Percentiles rank a stretch among this genome's conserved stretches.
Evolutionary conservation across 2,797 vertebrate species (phyloP).

Genomic region (Lates japonicus): DNA sequence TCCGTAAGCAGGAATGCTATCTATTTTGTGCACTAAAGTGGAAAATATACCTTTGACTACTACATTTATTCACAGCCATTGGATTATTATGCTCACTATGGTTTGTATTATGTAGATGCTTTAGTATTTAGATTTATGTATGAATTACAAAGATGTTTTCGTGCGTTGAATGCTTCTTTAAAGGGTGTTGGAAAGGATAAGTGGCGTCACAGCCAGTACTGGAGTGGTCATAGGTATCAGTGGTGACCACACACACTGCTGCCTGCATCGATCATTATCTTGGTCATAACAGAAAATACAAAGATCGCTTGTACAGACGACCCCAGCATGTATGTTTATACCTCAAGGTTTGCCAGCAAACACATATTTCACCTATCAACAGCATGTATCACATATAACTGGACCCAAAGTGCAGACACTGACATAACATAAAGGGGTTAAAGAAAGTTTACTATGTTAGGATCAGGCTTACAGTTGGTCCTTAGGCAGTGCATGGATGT

Average conservation of each 20-base stretch:
- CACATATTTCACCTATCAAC: background rate
- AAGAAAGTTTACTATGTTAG: conserved; percentile 4
- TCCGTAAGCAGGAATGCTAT: too few species aligned
- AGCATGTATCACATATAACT: background rate
- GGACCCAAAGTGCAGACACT: background rate
- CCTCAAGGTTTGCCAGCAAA: too few species aligned
- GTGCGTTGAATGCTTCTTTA: too few species aligned
- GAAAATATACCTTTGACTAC: background rate
- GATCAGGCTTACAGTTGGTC: conserved; percentile 12
- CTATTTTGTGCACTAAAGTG: background rate
- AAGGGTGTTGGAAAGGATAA: too few species aligned
- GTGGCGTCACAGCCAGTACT: too few species aligned
- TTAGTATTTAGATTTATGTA: too few species aligned
- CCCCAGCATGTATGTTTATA: background rate
- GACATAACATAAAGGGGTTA: background rate
- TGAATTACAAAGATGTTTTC: too few species aligned
- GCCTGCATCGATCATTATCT: background rate
- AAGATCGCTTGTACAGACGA: too few species aligned
- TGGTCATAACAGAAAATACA: background rate
- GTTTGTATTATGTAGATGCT: too few species aligned
- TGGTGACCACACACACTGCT: background rate
- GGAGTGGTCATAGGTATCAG: background rate
- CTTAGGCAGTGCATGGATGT: too few species aligned
- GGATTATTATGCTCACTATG: too few species aligned
- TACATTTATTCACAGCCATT: too few species aligned